Percentiles rank a stretch among this genome's conserved stretches.
Evolutionary conservation across 2,113 vertebrate genomes (phyloP).

Genomic region (Anoplopoma fimbria): DNA sequence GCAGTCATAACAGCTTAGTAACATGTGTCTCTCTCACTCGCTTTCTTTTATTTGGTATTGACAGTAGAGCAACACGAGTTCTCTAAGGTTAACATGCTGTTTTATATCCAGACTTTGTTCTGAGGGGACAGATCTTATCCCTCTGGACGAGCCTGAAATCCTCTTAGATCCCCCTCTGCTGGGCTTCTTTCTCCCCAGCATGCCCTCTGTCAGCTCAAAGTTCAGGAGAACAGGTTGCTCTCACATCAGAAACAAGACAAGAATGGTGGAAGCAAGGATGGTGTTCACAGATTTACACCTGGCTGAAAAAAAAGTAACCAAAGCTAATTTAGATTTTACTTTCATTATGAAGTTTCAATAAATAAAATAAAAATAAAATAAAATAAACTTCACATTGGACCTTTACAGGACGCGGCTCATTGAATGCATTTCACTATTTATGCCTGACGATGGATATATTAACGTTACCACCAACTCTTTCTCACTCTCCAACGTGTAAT

Average conservation of each 20-base stretch:
- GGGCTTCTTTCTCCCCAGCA: neutral
- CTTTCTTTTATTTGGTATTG: neutral
- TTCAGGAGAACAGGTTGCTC: slow-evolving; percentile 5
- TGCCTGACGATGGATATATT: too few species aligned
- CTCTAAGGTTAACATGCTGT: neutral
- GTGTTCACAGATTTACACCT: neutral
- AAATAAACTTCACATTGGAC: too few species aligned
- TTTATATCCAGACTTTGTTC: neutral
- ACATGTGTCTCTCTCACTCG: neutral
- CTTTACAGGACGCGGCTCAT: too few species aligned
- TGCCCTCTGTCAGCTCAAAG: slow-evolving; percentile 5
- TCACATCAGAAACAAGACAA: neutral
- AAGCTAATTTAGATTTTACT: neutral
- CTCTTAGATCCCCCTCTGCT: slow-evolving; percentile 11
- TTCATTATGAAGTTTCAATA: neutral
- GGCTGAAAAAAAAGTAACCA: neutral
- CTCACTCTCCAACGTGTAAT: too few species aligned
- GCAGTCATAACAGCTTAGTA: slow-evolving; percentile 20
- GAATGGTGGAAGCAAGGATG: neutral
- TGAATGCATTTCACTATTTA: too few species aligned
- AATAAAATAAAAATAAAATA: too few species aligned
- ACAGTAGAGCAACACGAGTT: neutral
- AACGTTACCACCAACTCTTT: too few species aligned
- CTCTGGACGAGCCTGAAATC: slow-evolving; percentile 10
- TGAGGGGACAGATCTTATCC: slow-evolving; percentile 19